Evolutionary conservation across 2,888 invertebrate genomes (phyloP).

Genomic region (Eledona agricola): DNA sequence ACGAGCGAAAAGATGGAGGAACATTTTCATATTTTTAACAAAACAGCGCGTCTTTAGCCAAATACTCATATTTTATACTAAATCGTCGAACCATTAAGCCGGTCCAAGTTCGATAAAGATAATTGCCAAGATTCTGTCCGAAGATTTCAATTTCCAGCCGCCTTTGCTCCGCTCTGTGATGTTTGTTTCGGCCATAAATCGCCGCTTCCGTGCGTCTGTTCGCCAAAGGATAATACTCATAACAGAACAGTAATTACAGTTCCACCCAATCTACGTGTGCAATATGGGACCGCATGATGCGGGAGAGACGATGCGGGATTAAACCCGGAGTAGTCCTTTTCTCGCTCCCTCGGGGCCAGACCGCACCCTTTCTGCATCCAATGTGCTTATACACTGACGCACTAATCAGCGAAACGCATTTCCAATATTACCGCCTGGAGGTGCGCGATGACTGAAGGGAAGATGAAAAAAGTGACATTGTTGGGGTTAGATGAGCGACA

Average conservation of each 20-base stretch:
- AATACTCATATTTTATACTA: no score
- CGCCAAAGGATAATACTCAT: constrained; percentile 34
- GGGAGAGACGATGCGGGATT: constrained; percentile 29
- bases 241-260: constrained; percentile 33
- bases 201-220: constrained; percentile 26
- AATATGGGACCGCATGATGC: constrained; percentile 32
- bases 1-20: no score
- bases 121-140: no score
- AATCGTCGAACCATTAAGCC: no score
- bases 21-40: no score
- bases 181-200: constrained; percentile 29
- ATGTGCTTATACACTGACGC: background rate
- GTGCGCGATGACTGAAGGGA: no score
- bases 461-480: no score
- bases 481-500: no score
- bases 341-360: constrained; percentile 18
- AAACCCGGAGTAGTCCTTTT: constrained; percentile 22
- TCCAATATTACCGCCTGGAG: constrained; percentile 24
- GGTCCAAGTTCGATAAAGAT: no score
- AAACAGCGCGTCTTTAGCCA: no score
- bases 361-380: constrained; percentile 19
- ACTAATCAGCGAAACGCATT: constrained; percentile 27
- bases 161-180: no score
- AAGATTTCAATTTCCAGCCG: no score
- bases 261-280: constrained; percentile 34